Evolutionary conservation across 2,888 invertebrate genomes (phyloP).

Genomic region (Dinocampus coccinellae): DNA sequence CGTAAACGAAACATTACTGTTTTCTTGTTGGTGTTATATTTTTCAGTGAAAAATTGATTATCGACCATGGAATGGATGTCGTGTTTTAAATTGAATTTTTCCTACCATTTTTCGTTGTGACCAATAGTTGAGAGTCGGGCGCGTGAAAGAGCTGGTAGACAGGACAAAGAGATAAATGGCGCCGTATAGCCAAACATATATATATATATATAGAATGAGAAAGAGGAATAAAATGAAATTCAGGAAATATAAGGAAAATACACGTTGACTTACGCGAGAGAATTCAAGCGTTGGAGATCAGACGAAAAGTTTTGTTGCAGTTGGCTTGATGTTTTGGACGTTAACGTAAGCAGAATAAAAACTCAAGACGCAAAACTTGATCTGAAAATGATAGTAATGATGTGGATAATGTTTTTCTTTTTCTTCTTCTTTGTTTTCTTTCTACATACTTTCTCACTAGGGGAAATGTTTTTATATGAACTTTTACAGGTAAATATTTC

Average conservation of each 20-base stretch:
- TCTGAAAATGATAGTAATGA: slow-evolving; percentile 41
- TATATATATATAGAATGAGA: not conserved
- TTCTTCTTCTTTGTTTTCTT: too few species aligned
- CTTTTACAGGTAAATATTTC: not conserved
- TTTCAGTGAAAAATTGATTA: slow-evolving; percentile 15
- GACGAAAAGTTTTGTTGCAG: not conserved
- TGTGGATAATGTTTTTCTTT: slow-evolving; percentile 44
- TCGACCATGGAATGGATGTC: slow-evolving; percentile 8
- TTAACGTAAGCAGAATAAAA: slow-evolving; percentile 20
- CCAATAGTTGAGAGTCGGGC: not conserved
- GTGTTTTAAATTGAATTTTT: slow-evolving; percentile 20
- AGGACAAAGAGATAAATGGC: slow-evolving; percentile 14
- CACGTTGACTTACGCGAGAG: slow-evolving; percentile 4
- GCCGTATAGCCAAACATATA: not conserved
- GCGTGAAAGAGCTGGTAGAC: slow-evolving; percentile 3
- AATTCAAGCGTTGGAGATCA: slow-evolving; percentile 1
- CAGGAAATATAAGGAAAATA: not conserved
- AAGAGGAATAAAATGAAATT: not conserved
- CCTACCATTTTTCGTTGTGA: not conserved
- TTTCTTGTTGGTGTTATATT: not conserved
- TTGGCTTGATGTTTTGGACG: slow-evolving; percentile 8
- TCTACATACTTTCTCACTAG: not conserved
- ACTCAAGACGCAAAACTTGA: slow-evolving; percentile 19
- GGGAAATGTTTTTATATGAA: not conserved
- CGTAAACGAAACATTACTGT: not conserved